A percentile compares a stretch with the other conserved stretches of the same genome.
phyloP scores from a whole-genome alignment of 2,113 vertebrate genomes.

The Arothron firmamentum region DNA sequence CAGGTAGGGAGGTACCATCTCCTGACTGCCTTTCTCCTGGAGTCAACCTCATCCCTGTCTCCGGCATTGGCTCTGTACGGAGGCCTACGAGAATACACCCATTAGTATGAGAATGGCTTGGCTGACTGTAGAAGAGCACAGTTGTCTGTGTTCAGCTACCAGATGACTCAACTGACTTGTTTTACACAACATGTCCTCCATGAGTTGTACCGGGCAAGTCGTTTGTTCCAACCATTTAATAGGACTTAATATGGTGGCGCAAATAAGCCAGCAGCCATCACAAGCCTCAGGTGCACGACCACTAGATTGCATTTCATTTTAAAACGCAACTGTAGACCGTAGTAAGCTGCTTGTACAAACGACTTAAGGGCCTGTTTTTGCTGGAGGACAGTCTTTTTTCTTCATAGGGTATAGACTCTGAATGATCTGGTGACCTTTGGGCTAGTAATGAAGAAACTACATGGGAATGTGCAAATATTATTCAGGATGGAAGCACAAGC shows the following conservation, averaged over 20 bases:
- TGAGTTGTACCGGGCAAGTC: no score
- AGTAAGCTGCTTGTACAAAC: neutral
- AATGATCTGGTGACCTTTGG: neutral
- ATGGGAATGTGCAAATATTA: conserved; percentile 5
- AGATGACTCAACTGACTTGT: neutral
- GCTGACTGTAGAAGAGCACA: neutral
- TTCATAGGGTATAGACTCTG: neutral
- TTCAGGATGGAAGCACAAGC: conserved; percentile 1
- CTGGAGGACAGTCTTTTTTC: no score
- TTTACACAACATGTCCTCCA: no score
- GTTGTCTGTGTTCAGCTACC: neutral
- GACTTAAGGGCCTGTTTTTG: no score
- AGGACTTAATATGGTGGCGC: no score
- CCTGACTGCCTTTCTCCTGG: conserved; percentile 95
- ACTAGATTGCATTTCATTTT: no score
- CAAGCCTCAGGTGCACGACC: no score
- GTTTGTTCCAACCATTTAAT: no score
- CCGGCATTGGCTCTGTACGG: conserved; percentile 75
- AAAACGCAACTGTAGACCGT: no score
- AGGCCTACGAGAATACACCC: conserved; percentile 55
- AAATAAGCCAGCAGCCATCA: no score
- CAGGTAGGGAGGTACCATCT: conserved; percentile 91
- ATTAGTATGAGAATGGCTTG: conserved; percentile 21
- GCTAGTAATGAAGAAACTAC: neutral
- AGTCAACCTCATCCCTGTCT: conserved; percentile 82